phyloP scores from a whole-genome alignment of 2,888 invertebrate species.

The Charanyca ferruginea region DNA sequence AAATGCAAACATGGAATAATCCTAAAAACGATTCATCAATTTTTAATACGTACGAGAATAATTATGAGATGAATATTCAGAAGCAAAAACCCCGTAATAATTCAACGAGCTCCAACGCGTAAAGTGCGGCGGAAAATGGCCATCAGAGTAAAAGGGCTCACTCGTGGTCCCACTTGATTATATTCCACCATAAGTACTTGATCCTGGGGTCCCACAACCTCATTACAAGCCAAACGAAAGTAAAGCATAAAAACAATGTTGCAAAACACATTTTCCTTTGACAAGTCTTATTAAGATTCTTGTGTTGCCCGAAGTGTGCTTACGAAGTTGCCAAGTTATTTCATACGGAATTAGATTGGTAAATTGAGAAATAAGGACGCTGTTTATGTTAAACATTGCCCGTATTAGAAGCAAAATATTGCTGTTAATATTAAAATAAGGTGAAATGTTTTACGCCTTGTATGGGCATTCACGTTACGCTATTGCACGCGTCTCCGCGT shows the following conservation, averaged over 20 bases:
- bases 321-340: slow-evolving; percentile 53
- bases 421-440: slow-evolving; percentile 29
- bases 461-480: slow-evolving; percentile 6
- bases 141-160: slow-evolving; percentile 69
- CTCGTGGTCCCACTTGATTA: slow-evolving; percentile 75
- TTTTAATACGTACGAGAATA: slow-evolving; percentile 40
- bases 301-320: slow-evolving; percentile 55
- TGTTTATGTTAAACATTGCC: slow-evolving; percentile 42
- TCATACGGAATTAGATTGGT: slow-evolving; percentile 62
- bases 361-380: slow-evolving; percentile 39
- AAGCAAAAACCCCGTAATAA: slow-evolving; percentile 56
- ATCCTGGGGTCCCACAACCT: slow-evolving; percentile 50
- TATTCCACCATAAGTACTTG: slow-evolving; percentile 70
- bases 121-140: slow-evolving; percentile 69
- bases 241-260: slow-evolving; percentile 56
- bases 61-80: slow-evolving; percentile 61
- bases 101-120: slow-evolving; percentile 55
- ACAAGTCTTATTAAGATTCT: slow-evolving; percentile 34
- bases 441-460: slow-evolving; percentile 6
- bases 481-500: background rate
- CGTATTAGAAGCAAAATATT: slow-evolving; percentile 18
- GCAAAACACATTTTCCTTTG: slow-evolving; percentile 59
- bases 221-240: slow-evolving; percentile 58
- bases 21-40: slow-evolving; percentile 23
- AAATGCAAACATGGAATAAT: background rate